Base-by-base conservation (phyloP, 2,888 invertebrate species). In the Eretmocerus hayati region DNA sequence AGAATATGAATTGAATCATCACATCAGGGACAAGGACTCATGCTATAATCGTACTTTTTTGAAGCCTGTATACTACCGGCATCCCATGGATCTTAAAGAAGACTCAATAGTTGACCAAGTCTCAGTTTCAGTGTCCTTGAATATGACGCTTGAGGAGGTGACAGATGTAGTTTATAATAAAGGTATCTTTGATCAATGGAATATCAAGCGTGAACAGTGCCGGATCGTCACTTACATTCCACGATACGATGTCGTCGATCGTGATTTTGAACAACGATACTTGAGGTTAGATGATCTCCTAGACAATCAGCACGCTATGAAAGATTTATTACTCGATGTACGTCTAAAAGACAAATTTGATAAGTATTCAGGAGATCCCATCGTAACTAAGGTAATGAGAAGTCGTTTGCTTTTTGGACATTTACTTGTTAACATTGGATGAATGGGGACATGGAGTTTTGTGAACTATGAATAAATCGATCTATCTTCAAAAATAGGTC, bases 211-310 rank as follows among this genome's bases (percentile, higher is more conserved):
- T n/a, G 77, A 81, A 42, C 80, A 82, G 54, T 85, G 84, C 61
- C 80, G 88, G 5, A 72, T 90, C 21, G 86, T 88, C 18, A 78
- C 77, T 46, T 89, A 83, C 61, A 81, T 86, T 61, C 77, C 77
- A 46, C 69, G 72, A 38, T 75, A 75, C 50, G 83, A 84, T 54
- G 9, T 53, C 9, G 79, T 88, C 21, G 80, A 84, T 53, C 76
- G 78, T 52, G 85, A 83, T 48, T 84, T 83, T 60, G 84, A 85
- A 53, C 2, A 71, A 72, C 80, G 81, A 69, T 78, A 4, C 21
- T 26, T 5, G 30, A 33, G 71, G 62, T 69, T 67, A 56, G 55
- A 18, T 9, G 15, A 33, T 33, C 8, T 33, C 15, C 11, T 26
- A 9, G 11, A 26, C 26, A 26, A 26, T n/a, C 33, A 13, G 15